Conservation (phyloP, 2,888 invertebrate species). For the Brassicogethes aeneus region DNA sequence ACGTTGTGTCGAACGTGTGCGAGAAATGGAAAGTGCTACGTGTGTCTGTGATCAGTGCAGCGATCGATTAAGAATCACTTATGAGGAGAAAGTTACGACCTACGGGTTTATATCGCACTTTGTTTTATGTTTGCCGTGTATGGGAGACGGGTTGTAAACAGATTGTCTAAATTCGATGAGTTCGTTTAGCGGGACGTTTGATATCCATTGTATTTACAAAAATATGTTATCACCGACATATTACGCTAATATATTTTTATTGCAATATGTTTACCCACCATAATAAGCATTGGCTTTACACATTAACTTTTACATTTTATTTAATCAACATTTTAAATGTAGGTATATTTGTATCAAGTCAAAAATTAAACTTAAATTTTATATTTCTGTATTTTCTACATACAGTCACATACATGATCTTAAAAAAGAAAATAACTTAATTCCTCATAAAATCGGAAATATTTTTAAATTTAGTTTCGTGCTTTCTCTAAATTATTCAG, state of each 20-base stretch:
- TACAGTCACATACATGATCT: no score
- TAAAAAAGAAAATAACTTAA: no score
- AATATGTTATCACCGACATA: constrained; percentile 25
- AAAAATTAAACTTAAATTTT: no score
- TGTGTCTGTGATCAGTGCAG: constrained; percentile 46
- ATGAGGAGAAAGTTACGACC: constrained; percentile 32
- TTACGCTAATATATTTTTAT: constrained; percentile 16
- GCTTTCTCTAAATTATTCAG: background rate
- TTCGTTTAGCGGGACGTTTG: constrained; percentile 40
- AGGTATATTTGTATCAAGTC: no score
- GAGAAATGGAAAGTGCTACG: constrained; percentile 28
- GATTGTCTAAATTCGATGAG: constrained; percentile 10
- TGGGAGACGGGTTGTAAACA: constrained; percentile 21
- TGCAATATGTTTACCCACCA: no score
- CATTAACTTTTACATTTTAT: no score
- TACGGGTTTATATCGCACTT: constrained; percentile 23
- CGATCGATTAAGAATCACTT: constrained; percentile 30
- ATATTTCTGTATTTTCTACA: no score
- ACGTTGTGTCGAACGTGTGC: constrained; percentile 14
- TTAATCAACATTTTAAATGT: no score
- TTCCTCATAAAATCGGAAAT: background rate
- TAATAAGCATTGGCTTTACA: no score
- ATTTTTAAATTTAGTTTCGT: background rate
- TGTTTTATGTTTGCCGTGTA: constrained; percentile 19
- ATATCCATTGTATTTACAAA: constrained; percentile 30